phyloP scores from a whole-genome alignment of 2,797 vertebrate species.

The Emys orbicularis region DNA sequence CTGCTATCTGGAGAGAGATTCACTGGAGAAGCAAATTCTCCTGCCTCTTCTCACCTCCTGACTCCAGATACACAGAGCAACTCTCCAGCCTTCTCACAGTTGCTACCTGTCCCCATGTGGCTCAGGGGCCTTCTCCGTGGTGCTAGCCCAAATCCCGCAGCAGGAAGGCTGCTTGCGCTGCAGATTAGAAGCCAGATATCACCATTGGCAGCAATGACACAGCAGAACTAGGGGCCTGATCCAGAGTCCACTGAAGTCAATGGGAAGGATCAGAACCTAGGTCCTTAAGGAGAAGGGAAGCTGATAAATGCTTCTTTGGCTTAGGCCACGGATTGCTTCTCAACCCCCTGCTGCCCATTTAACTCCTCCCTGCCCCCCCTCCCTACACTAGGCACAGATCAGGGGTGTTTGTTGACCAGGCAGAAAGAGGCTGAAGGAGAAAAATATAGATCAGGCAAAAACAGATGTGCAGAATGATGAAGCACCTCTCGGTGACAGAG shows the following conservation, averaged over 20 bases:
- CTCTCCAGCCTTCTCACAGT: neutral
- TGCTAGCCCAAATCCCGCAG: neutral
- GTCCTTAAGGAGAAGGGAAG: neutral
- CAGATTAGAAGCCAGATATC: neutral
- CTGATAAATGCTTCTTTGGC: neutral
- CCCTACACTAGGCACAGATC: neutral
- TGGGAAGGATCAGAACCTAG: neutral
- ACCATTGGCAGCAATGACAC: neutral
- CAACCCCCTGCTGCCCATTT: neutral
- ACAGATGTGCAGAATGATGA: neutral
- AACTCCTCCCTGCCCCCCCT: neutral
- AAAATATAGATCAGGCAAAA: neutral
- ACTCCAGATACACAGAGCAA: neutral
- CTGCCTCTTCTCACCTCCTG: neutral
- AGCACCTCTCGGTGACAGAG: neutral
- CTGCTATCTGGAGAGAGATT: neutral
- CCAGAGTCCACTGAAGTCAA: neutral
- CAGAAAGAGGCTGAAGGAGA: neutral
- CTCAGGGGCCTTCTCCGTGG: neutral
- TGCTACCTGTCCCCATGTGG: neutral
- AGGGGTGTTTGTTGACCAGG: neutral
- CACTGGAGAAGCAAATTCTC: neutral
- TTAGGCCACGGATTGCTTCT: neutral
- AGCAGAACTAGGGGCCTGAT: neutral
- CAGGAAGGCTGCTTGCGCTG: neutral